These are phyloP conservation scores for Zoanthus sociatus DNA, from an alignment of 92 coral and sea anemone species.

Conservation along the genomic window DNA sequence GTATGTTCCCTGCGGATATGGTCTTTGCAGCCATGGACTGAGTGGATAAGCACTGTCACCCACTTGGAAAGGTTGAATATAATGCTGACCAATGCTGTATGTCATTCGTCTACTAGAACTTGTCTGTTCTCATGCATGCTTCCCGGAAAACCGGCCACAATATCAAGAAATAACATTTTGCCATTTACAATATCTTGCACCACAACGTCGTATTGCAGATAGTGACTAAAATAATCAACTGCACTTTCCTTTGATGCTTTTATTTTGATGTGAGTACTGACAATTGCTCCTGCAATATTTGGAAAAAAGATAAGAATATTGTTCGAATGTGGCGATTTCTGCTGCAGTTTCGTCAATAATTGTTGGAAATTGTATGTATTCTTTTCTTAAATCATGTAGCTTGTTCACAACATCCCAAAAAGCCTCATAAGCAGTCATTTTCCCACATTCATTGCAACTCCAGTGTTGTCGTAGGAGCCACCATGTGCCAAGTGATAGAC, in stretches of 20 bases:
- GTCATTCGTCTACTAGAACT: not conserved
- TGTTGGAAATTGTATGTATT: not conserved
- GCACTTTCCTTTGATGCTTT: not conserved
- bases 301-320: not conserved
- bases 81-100: not conserved
- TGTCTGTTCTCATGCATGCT: slow-evolving; percentile 1
- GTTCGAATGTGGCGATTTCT: not conserved
- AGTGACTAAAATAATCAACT: not conserved
- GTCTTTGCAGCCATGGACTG: slow-evolving; percentile 62
- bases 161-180: not conserved
- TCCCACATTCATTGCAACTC: not conserved
- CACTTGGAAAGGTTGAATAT: slow-evolving; percentile 53
- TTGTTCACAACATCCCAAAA: no score
- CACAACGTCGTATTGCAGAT: not conserved
- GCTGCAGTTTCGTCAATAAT: not conserved
- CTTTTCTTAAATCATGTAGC: no score
- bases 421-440: no score
- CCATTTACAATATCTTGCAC: not conserved
- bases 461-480: not conserved
- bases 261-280: no score
- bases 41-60: slow-evolving; percentile 61
- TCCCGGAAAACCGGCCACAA: not conserved
- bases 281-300: no score
- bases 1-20: slow-evolving; percentile 54
- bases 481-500: not conserved